phyloP scores from a whole-genome alignment of 2,797 vertebrate genomes.

The Hapalemur alaotrensis region DNA sequence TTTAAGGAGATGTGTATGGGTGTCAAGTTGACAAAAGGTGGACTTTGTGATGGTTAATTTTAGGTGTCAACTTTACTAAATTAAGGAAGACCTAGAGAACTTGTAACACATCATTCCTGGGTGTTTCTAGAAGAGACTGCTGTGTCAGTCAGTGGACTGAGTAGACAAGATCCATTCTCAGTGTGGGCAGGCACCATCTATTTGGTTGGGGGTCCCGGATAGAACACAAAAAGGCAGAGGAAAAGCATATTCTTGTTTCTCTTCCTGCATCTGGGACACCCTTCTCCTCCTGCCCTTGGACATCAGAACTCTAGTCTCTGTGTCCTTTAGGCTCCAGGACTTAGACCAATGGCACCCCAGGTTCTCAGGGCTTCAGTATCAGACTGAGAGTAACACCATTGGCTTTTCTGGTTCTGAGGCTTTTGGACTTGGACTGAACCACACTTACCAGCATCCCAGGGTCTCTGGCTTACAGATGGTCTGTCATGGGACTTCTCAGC shows the following conservation, averaged over 20 bases:
- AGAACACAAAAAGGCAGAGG: not conserved
- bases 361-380: not conserved
- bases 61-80: not conserved
- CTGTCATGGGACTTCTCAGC: not conserved
- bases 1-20: not conserved
- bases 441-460: not conserved
- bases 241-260: not conserved
- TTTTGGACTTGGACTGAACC: not conserved
- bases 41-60: not conserved
- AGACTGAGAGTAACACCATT: not conserved
- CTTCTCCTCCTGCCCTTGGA: not conserved
- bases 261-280: not conserved
- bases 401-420: not conserved
- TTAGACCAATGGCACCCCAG: not conserved
- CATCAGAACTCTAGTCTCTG: not conserved
- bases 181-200: not conserved
- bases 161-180: not conserved
- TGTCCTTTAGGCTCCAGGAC: not conserved
- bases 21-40: not conserved
- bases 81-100: not conserved
- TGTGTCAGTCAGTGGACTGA: not conserved
- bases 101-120: not conserved
- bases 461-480: not conserved
- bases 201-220: not conserved
- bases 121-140: not conserved